phyloP scores from a whole-genome alignment of 1,140 invertebrate genomes.

The Palaemon carinicauda region DNA sequence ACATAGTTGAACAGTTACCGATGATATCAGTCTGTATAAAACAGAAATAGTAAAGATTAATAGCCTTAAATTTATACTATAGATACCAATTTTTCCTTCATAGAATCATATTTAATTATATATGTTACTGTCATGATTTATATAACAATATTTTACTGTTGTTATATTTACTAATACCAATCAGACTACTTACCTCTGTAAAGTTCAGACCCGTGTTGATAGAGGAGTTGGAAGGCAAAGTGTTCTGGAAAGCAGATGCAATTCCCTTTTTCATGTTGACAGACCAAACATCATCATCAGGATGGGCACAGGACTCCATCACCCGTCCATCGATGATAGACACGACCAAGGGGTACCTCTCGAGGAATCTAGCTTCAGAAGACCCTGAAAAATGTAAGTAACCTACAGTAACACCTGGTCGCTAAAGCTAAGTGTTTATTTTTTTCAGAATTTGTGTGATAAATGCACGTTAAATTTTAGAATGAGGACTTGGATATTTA shows the following conservation, averaged over 20 bases:
- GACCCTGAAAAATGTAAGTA: neutral
- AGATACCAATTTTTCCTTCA: too few species aligned
- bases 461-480: too few species aligned
- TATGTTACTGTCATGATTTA: too few species aligned
- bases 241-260: slow-evolving; percentile 20
- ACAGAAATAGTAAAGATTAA: neutral
- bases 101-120: too few species aligned
- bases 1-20: slow-evolving; percentile 20
- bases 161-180: too few species aligned
- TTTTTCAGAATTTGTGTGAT: too few species aligned
- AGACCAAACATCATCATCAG: neutral
- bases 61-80: neutral
- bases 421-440: too few species aligned
- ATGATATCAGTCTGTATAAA: slow-evolving; percentile 31
- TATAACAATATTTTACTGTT: too few species aligned
- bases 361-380: neutral
- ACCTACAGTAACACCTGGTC: neutral
- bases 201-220: neutral
- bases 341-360: neutral
- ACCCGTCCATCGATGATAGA: slow-evolving; percentile 13
- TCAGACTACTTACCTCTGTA: neutral
- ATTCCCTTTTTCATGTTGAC: slow-evolving; percentile 40
- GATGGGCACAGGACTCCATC: neutral
- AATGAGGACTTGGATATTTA: too few species aligned
- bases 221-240: neutral